Evolutionary conservation across 1,140 invertebrate genomes (phyloP), one percentile per base, ranked within the genome.

Genomic region (Pseudoatta argentina): DNA sequence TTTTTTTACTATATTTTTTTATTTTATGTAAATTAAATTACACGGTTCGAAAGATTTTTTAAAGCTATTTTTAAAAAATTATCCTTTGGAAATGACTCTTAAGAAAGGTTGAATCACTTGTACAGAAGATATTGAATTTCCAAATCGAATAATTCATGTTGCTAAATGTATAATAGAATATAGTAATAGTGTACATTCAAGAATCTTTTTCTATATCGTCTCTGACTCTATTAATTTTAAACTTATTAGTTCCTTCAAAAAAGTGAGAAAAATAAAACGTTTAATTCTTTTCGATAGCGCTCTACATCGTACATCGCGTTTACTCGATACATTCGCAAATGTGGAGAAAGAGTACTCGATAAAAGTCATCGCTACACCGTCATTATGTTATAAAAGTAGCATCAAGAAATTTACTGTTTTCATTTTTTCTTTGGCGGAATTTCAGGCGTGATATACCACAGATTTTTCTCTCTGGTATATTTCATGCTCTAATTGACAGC

Each of bases 321-420:
- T 82, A 64, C 12, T 64, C 66, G 57, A 77, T 57, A 55, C 21
- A 16, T 87, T 51, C 34, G 48, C 30, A 48, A 69, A 63, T 59
- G 16, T 77, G 69, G 86, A 90, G 89, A 90, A 90, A 79, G 88
- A 90, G 88, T 88, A 88, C 86, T 86, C 18, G 44, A 55, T 86
- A 69, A 76, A 34, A 87, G 71, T 78, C 63, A 76, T 90, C 34
- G 30, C 85, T 88, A 88, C 57, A 48, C n/a, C 53, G 18, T 86
- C 44, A 18, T 72, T 69, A 55, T 30, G 18, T 86, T 88, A 91
- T 85, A 91, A 90, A 91, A 90, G 90, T 91, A 91, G 89, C 83
- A 86, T 73, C 87, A 86, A 61, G 63, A 18, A 87, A 34, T 61
- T 87, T 7, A 83, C 14, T 63, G 51, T 67, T 66, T 44, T 61